A percentile compares a stretch with the other conserved stretches of the same genome.
Evolutionary conservation across 2,113 vertebrate species (phyloP).

Genomic region (Anarrhichthys ocellatus): DNA sequence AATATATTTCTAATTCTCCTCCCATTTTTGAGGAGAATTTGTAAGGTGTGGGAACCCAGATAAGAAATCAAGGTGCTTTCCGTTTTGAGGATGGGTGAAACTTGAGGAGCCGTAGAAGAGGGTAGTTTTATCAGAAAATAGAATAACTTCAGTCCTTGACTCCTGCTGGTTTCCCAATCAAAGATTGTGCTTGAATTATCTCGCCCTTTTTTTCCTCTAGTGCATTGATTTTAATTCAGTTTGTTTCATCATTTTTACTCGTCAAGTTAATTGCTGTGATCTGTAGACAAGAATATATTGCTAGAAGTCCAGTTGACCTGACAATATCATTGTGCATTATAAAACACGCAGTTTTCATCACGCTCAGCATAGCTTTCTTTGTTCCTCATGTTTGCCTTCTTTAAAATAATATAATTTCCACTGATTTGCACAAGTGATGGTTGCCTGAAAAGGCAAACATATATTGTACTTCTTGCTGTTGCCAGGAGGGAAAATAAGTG

Average conservation of each 20-base stretch:
- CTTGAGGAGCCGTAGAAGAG: conserved; percentile 5
- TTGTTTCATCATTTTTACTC: conserved; percentile 25
- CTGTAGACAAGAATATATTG: background rate
- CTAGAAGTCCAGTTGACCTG: background rate
- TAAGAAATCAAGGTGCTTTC: conserved; percentile 59
- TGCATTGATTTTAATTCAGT: conserved; percentile 21
- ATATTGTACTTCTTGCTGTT: background rate
- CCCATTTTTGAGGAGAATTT: conserved; percentile 33
- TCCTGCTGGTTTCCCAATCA: conserved; percentile 11
- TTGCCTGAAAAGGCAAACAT: background rate
- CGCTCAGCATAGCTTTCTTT: background rate
- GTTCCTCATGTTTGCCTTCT: background rate
- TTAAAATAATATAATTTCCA: background rate
- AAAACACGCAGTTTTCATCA: background rate
- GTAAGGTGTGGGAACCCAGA: conserved; percentile 54
- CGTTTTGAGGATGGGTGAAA: conserved; percentile 41
- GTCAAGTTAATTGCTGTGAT: conserved; percentile 2
- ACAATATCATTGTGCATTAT: background rate
- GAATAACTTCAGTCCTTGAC: conserved; percentile 42
- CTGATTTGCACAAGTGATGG: background rate
- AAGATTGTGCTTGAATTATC: conserved; percentile 21
- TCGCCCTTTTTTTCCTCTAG: background rate
- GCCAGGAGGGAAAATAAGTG: background rate
- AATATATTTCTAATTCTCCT: background rate
- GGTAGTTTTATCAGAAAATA: conserved; percentile 74